Percentiles rank a stretch among this genome's conserved stretches.
Conservation (phyloP, 2,113 vertebrate species). For the Dryoscopus gambensis region DNA sequence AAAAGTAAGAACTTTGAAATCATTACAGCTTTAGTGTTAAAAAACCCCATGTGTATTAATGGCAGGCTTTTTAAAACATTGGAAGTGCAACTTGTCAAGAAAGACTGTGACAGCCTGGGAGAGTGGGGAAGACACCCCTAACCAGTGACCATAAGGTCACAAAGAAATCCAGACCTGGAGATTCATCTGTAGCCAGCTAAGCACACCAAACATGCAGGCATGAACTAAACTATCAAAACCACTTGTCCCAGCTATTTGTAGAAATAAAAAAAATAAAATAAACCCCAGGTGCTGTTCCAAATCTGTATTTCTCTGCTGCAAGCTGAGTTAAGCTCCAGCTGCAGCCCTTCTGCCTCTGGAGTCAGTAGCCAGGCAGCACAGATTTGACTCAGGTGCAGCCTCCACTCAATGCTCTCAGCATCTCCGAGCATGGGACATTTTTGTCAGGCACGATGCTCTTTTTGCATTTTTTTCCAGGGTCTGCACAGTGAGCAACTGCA, state of each 20-base stretch:
- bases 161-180: not conserved
- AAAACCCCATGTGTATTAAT: not conserved
- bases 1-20: conserved; percentile 4
- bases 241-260: not conserved
- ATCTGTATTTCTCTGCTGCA: not conserved
- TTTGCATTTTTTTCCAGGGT: not conserved
- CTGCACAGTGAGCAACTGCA: not conserved
- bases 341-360: not conserved
- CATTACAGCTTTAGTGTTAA: not conserved
- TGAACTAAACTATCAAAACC: not conserved
- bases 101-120: not conserved
- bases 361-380: not conserved
- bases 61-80: not conserved
- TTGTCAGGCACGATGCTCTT: not conserved
- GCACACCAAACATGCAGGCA: not conserved
- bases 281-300: not conserved
- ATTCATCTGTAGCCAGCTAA: not conserved
- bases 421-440: accelerated
- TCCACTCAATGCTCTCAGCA: not conserved
- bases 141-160: not conserved
- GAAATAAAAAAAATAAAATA: not conserved
- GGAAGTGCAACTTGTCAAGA: not conserved
- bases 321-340: not conserved
- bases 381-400: not conserved
- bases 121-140: not conserved